Evolutionary conservation across 2,113 vertebrate species (phyloP), one percentile per base, ranked within the genome.

Genomic region (Girardinichthys multiradiatus): DNA sequence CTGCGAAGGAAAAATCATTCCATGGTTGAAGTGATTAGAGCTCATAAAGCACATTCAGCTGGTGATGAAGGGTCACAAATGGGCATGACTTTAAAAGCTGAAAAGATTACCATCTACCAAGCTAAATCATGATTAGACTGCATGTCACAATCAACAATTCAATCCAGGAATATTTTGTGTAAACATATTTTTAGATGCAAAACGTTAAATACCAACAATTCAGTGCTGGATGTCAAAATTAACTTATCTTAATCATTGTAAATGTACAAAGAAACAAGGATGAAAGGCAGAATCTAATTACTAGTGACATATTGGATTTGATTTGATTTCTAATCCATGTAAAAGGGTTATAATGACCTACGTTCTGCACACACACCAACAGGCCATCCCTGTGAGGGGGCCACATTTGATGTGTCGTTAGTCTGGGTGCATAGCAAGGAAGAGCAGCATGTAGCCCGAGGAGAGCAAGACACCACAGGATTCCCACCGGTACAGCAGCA

Each of bases 381-480:
- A 62, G 39, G 74, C 74, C 51, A 69, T 45, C 70, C 21, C 27
- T 17, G 15, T 68, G 77, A 63, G 67, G 76, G 77, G 83, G 70
- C 76, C 84, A 82, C 76, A 80, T 88, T 70, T 89, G 71, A 89
- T 82, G 71, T 79, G 82, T 78, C 9, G 75, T 80, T 78, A 70
- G 83, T 79, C 79, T 75, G 64, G 69, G 71, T 70, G 76, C 59
- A 76, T 70, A 68, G 83, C 70, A 82, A 87, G 87, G 80, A 85
- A 69, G 39, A 85, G 69, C 87, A 77, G 89, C 87, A 64, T 69
- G 84, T 76, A 84, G 84, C 90, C 84, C 0, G 68, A 54, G 84
- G 89, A 84, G 27, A 86, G 79, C 84, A 37, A 81, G 84, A 78
- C 79, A 30, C 76, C 79, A 67, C 29, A 19, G 67, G 77, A 89